Evolutionary conservation across 2,797 vertebrate genomes (phyloP), one percentile per base, ranked within the genome.

Genomic region (Lepus townsendii): DNA sequence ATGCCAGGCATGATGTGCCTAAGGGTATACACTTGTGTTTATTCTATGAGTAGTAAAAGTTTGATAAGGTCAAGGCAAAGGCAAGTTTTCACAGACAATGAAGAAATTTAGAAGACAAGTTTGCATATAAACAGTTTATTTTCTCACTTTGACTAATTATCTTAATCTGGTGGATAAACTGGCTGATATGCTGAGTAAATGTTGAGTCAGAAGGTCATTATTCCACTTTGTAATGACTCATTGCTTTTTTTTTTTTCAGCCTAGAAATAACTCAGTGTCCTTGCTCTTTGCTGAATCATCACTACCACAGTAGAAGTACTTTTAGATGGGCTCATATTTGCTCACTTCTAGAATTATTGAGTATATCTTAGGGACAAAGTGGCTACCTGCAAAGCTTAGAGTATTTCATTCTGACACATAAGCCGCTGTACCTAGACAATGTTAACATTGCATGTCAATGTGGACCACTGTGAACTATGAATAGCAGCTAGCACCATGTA

Each of bases 21-120:
- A 75, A 73, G 9, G 7, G 38, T 83, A 0, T 89, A 17, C 2
- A 24, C 26, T 20, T 27, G 2, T 86, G 27, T 71, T 85, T 91
- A 52, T 91, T 92, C 14, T 80, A 69, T 54, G 7, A 60, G 26
- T 50, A 66, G 12, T 38, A 42, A 72, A 35, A 77, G 35, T 88
- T 50, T 73, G 80, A 65, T 57, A 30, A 38, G 8, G 30, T 88
- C 26, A 76, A 30, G 63, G 26, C 14, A 85, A 80, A 85, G 35
- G 87, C 5, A 50, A 27, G 3, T 65, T 60, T 22, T 57, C 35
- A 80, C 16, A 83, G 19, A 69, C 13, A 10, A 65, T 30, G 10
- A 71, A 95, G 62, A 42, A 47, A 8, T 83, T 80, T 79, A 76
- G 52, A 82, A 54, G 47, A 26, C 77, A 72, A 77, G 72, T 73